phyloP scores from a whole-genome alignment of 2,888 invertebrate species.

The Idaea aversata region DNA sequence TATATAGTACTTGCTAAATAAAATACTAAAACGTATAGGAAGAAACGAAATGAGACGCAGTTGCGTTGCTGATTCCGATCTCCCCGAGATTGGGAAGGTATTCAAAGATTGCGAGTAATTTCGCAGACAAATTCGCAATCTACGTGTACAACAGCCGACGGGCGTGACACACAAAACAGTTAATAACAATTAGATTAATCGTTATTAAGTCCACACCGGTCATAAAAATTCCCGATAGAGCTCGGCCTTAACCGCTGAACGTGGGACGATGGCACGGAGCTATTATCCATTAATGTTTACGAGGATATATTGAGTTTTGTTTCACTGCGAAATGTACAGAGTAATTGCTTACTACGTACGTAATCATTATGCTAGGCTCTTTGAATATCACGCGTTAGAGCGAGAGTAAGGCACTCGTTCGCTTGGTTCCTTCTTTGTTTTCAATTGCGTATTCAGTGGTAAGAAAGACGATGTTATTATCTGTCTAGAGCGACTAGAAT shows the following conservation, averaged over 20 bases:
- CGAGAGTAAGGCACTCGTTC: not conserved
- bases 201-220: conserved; percentile 11
- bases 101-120: too few relatives aligned
- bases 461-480: not conserved
- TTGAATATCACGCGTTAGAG: not conserved
- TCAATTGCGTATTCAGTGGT: not conserved
- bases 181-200: not conserved
- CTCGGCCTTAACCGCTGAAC: conserved; percentile 55
- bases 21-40: too few relatives aligned
- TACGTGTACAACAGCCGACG: not conserved
- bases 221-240: conserved; percentile 23
- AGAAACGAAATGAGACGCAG: too few relatives aligned
- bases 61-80: too few relatives aligned
- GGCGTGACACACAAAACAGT: not conserved
- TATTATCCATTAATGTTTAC: not conserved
- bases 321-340: not conserved
- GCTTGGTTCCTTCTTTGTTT: not conserved
- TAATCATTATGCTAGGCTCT: not conserved
- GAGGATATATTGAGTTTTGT: not conserved
- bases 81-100: too few relatives aligned
- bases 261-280: conserved; percentile 43
- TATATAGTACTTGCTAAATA: too few relatives aligned
- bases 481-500: not conserved
- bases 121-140: too few relatives aligned
- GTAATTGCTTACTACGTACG: not conserved